These are phyloP conservation scores for Psylliodes chrysocephalus DNA, from an alignment of 2,888 invertebrate genomes.

Conservation along the genomic window DNA sequence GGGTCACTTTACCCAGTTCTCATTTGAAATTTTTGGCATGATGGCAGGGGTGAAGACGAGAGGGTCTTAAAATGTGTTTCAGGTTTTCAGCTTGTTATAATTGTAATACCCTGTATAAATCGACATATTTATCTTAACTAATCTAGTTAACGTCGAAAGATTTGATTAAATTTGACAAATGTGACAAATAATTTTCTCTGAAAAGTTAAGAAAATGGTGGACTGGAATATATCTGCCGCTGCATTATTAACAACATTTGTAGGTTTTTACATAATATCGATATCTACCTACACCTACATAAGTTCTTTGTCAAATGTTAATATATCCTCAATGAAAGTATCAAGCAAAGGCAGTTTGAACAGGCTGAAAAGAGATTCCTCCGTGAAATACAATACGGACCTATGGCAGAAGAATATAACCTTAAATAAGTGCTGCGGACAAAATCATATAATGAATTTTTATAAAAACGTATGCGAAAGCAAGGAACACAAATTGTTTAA, in stretches of 20 bases:
- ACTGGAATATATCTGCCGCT: slow-evolving; percentile 21
- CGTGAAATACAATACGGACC: slow-evolving; percentile 4
- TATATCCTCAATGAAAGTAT: not conserved
- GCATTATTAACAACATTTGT: slow-evolving; percentile 29
- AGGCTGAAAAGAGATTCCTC: slow-evolving; percentile 11
- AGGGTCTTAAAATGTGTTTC: no score
- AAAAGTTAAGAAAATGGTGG: slow-evolving; percentile 13
- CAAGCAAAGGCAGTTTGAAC: not conserved
- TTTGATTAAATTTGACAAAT: not conserved
- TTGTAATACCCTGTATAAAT: no score
- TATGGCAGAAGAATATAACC: slow-evolving; percentile 27
- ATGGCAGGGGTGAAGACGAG: no score
- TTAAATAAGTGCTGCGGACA: slow-evolving; percentile 34
- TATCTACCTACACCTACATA: slow-evolving; percentile 34
- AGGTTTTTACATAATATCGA: slow-evolving; percentile 28
- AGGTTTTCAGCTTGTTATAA: no score
- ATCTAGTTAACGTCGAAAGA: not conserved
- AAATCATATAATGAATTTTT: slow-evolving; percentile 24
- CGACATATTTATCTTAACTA: not conserved
- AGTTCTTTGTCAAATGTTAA: slow-evolving; percentile 21
- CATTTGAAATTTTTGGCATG: no score
- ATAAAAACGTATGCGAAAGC: slow-evolving; percentile 26
- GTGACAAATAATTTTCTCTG: not conserved
- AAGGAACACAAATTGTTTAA: not conserved
- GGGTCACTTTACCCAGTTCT: no score